A percentile compares a stretch with the other conserved stretches of the same genome.
Evolutionary conservation across 2,113 vertebrate genomes (phyloP).

Genomic region (Phainopepla nitens): DNA sequence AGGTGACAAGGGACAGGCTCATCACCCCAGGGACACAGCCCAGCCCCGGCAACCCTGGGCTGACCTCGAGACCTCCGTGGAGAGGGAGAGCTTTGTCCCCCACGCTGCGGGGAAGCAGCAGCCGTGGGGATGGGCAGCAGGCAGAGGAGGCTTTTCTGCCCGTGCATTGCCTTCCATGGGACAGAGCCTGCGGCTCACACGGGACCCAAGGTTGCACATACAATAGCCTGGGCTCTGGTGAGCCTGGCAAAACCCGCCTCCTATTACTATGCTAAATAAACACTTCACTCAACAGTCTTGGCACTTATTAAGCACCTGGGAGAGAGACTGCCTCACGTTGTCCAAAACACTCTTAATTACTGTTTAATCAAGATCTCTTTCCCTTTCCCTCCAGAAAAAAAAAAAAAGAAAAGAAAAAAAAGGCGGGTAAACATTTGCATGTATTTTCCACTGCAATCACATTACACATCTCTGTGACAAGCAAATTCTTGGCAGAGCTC

Average conservation of each 20-base stretch:
- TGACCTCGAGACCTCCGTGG: neutral
- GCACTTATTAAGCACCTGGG: conserved; percentile 63
- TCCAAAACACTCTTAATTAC: conserved; percentile 67
- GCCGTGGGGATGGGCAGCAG: rapidly evolving
- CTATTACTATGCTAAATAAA: conserved; percentile 45
- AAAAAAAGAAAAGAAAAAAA: neutral
- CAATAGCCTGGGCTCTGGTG: neutral
- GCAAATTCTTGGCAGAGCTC: conserved; percentile 44
- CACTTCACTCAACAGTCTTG: conserved; percentile 54
- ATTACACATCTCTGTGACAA: conserved; percentile 27
- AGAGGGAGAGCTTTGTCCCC: neutral
- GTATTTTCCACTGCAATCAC: conserved; percentile 4
- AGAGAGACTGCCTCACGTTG: conserved; percentile 30
- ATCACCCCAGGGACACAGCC: neutral
- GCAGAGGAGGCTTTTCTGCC: neutral
- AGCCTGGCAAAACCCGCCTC: neutral
- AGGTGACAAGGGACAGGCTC: neutral
- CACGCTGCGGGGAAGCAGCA: rapidly evolving
- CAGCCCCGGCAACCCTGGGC: rapidly evolving
- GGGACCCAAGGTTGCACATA: rapidly evolving
- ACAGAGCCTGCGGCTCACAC: neutral
- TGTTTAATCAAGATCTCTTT: conserved; percentile 61
- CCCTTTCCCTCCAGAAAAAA: conserved; percentile 30
- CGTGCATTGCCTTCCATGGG: rapidly evolving
- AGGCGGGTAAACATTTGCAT: neutral